Conservation (phyloP, 1,140 invertebrate species). For the Heliothis subflexa region DNA sequence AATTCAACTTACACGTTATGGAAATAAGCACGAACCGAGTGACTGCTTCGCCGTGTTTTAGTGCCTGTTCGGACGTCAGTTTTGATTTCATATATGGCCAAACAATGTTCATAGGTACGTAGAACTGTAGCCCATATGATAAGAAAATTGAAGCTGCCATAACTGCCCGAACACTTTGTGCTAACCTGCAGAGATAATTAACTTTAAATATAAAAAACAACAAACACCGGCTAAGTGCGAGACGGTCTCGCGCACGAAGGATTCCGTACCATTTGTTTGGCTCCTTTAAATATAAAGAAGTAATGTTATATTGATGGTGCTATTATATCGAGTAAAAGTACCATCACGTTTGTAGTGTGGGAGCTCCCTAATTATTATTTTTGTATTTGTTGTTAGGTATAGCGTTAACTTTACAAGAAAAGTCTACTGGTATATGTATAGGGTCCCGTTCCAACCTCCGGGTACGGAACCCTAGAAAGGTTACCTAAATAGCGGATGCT, state of each 20-base stretch:
- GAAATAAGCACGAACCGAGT: constrained; percentile 91
- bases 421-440: no score
- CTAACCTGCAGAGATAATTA: constrained; percentile 87
- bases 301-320: no score
- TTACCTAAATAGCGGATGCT: neutral
- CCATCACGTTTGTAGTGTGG: no score
- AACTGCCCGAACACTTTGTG: constrained; percentile 92
- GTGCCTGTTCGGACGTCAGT: constrained; percentile 87
- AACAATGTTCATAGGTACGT: constrained; percentile 96
- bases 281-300: no score
- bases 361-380: no score
- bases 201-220: neutral
- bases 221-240: neutral
- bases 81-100: constrained; percentile 91
- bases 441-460: no score
- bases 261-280: no score
- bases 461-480: neutral
- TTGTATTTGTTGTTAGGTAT: no score
- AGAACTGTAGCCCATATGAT: constrained; percentile 96
- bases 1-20: constrained; percentile 91
- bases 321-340: no score
- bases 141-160: constrained; percentile 96
- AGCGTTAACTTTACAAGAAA: no score
- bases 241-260: no score
- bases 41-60: constrained; percentile 89